phyloP scores from a whole-genome alignment of 2,113 vertebrate genomes.

The Tiliqua scincoides region DNA sequence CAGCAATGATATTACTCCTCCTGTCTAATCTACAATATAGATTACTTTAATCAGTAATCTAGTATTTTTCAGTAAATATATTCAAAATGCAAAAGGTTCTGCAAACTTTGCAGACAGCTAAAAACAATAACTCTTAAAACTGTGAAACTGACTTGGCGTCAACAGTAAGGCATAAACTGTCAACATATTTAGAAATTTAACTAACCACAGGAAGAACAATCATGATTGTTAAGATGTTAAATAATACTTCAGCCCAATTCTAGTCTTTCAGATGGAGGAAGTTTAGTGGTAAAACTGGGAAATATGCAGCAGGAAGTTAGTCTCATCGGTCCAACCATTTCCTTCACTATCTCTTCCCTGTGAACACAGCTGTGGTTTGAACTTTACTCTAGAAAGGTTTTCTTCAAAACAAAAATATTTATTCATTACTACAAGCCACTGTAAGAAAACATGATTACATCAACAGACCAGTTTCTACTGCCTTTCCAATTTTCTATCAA shows the following conservation, averaged over 20 bases:
- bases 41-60: too few relatives aligned
- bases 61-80: neutral
- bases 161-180: neutral
- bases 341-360: neutral
- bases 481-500: neutral
- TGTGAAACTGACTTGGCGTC: neutral
- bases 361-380: constrained; percentile 5
- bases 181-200: neutral
- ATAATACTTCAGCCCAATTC: neutral
- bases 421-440: neutral
- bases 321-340: neutral
- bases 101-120: neutral
- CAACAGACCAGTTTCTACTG: neutral
- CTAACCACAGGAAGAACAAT: neutral
- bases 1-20: neutral
- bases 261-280: neutral
- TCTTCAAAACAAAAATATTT: neutral
- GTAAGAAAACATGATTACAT: neutral
- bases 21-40: too few relatives aligned
- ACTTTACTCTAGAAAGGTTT: neutral
- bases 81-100: neutral
- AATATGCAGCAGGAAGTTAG: neutral
- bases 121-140: neutral
- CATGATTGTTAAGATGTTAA: neutral
- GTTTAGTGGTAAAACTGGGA: neutral